Evolutionary conservation across 2,888 invertebrate genomes (phyloP), one percentile per base, ranked within the genome.

Genomic region (Masnerella sp.): DNA sequence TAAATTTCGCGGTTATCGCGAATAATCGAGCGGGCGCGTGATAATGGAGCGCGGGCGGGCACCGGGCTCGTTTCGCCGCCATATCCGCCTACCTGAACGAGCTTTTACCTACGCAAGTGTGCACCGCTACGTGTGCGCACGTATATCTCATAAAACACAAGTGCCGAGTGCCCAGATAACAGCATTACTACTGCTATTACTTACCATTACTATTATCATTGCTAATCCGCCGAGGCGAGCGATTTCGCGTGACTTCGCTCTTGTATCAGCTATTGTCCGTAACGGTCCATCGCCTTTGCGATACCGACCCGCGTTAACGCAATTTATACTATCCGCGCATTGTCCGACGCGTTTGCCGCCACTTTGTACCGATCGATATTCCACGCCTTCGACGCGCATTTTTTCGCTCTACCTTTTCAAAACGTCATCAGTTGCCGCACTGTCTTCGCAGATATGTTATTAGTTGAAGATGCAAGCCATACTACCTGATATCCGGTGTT

Each of bases 11-110:
- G 76, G 77, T 80, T 83, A 83, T 82, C 82, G 78, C 74, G 76
- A 75, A 75, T 81, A 82, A 83, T 84, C 82, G 83, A 83, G 81
- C 80, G 79, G 79, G 81, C 82, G 78, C 70, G 78, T 75, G 80
- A 80, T 80, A 78, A 76, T 74, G 65, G 69, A 40, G 74, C 56
- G 74, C 72, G 75, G 72, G 75, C 62, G 72, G 72, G 47, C 51
- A 67, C 70, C 64, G 64, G 34, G 69, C 67, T 73, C 73, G 70
- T 68, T 72, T 70, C 58, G 54, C 64, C 52, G 72, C 47, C 68
- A 70, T 73, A 77, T 74, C 75, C 71, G 74, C 73, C 75, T 77
- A 73, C 73, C 75, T 73, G 70, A 69, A 61, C 71, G 70, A 73
- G 77, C 74, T 75, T 74, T 75, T 71, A 71, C 65, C 45, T 62